Evolutionary conservation across 2,888 invertebrate genomes (phyloP).

Genomic region (Heliconius sara): DNA sequence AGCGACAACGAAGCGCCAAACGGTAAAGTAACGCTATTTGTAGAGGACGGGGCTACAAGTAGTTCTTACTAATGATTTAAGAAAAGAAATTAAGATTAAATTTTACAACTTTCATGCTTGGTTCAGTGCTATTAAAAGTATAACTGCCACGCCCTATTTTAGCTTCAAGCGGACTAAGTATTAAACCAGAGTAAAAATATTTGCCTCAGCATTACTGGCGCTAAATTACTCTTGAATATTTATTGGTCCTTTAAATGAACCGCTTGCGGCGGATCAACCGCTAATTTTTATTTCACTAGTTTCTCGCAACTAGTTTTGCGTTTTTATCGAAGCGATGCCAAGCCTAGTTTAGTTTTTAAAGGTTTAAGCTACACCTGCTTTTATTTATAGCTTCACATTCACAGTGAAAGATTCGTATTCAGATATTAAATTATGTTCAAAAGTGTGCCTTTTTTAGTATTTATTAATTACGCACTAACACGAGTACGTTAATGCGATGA

Average conservation of each 20-base stretch:
- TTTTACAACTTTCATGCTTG: neutral
- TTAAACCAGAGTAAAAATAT: constrained; percentile 35
- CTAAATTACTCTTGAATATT: constrained; percentile 83
- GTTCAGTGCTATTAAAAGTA: constrained; percentile 9
- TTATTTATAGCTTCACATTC: no score
- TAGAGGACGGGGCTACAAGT: no score
- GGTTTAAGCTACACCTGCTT: neutral
- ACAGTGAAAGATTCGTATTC: no score
- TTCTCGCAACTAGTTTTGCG: constrained; percentile 1
- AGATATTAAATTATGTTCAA: no score
- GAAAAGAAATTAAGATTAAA: no score
- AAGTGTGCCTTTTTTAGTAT: no score
- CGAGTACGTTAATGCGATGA: no score
- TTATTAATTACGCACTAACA: no score
- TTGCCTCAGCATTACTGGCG: constrained; percentile 50
- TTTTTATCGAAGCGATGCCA: neutral
- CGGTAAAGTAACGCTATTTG: no score
- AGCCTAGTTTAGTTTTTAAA: neutral
- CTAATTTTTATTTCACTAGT: constrained; percentile 67
- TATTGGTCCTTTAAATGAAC: constrained; percentile 83
- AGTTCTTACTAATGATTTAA: no score
- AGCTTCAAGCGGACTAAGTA: constrained; percentile 27
- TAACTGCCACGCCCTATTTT: constrained; percentile 6
- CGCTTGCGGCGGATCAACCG: constrained; percentile 74
- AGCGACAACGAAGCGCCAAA: no score